Evolutionary conservation across 2,888 invertebrate species (phyloP), one percentile per base, ranked within the genome.

Genomic region (Sthenelais limicola): DNA sequence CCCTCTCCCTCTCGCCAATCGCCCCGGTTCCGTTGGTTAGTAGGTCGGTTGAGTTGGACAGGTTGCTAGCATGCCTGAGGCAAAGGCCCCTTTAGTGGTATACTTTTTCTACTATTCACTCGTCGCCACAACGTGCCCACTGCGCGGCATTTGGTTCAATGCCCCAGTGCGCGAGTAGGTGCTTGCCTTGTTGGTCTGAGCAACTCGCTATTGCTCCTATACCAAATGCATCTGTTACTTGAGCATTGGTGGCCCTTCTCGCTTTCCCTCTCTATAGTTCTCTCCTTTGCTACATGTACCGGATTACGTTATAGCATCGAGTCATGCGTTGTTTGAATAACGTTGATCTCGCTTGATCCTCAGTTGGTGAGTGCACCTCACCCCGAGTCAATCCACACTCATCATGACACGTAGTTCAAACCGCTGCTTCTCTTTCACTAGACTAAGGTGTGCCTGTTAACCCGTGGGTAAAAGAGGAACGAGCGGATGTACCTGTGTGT

Each of bases 341-440:
- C 54, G 5, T 32, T 54, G 54, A 54, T 54, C 54, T 54, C 28
- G n/a, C 30, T 24, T 54, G 54, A 54, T 54, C 54, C 26, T 3
- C 54, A 7, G 9, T 24, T 51, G 51, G 51, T 24, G 51, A 51
- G 51, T n/a, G 51, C 9, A 5, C n/a, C 51, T 51, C 9, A 51
- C 21, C 21, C 21, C 21, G 9, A 51, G 51, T n/a, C 7, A n/a
- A n/a, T n/a, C n/a, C n/a, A n/a, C n/a, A 24, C 51, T 51, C 51
- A 24, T 51, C 51, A 51, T n/a, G 51, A 51, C 51, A 51, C 21
- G n/a, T n/a, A n/a, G 43, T 9, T 9, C 43, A 12, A 24, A n/a
- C 21, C 18, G 51, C 51, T 51, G 51, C 51, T 51, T 24, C 21
- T 5, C 9, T 24, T 5, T n/a, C n/a, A n/a, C n/a, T n/a, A n/a